phyloP scores from a whole-genome alignment of 1,140 invertebrate species.

The Drosophila lacertosa region DNA sequence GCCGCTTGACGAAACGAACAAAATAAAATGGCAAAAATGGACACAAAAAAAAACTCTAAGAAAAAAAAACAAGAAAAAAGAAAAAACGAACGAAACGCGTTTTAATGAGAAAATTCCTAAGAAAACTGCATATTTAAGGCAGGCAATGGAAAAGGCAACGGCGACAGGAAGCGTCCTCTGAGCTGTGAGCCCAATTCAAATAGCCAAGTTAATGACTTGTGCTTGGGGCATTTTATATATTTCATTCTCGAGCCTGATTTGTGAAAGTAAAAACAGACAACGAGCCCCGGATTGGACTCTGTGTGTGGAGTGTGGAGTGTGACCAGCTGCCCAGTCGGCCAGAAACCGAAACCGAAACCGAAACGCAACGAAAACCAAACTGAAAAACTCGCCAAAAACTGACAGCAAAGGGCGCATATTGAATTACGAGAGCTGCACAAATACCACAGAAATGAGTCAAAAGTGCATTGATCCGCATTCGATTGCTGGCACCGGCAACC shows the following conservation, averaged over 20 bases:
- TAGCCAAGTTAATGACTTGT: slow-evolving; percentile 80
- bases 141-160: slow-evolving; percentile 32
- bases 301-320: too few species aligned
- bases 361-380: slow-evolving; percentile 30
- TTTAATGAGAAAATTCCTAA: slow-evolving; percentile 81
- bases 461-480: slow-evolving; percentile 69
- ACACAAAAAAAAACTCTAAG: too few species aligned
- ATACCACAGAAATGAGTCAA: slow-evolving; percentile 39
- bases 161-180: slow-evolving; percentile 63
- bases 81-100: slow-evolving; percentile 43
- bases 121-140: slow-evolving; percentile 79
- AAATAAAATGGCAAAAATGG: slow-evolving; percentile 13
- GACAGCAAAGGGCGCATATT: slow-evolving; percentile 16
- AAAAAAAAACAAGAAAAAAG: slow-evolving; percentile 38
- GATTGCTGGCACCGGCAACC: slow-evolving; percentile 30
- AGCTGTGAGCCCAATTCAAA: slow-evolving; percentile 56
- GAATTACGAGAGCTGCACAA: slow-evolving; percentile 28
- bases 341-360: slow-evolving; percentile 13
- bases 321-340: slow-evolving; percentile 21
- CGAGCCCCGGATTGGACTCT: neutral
- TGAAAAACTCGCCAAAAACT: slow-evolving; percentile 23
- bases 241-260: slow-evolving; percentile 57
- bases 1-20: slow-evolving; percentile 28
- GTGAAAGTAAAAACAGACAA: slow-evolving; percentile 57
- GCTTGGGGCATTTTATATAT: slow-evolving; percentile 65